Evolutionary conservation across 2,888 invertebrate genomes (phyloP).

Genomic region (Synanthedon myopaeformis): DNA sequence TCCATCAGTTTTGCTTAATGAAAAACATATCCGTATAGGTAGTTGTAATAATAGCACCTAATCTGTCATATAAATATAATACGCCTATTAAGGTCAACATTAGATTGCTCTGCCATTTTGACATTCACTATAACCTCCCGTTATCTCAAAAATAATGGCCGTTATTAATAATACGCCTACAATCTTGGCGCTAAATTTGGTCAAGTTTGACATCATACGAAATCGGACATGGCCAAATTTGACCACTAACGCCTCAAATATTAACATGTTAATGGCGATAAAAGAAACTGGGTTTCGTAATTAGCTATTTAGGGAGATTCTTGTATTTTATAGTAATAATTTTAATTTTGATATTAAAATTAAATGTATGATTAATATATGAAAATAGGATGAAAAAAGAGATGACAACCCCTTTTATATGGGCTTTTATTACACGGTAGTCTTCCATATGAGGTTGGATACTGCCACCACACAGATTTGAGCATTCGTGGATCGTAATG

Average conservation of each 20-base stretch:
- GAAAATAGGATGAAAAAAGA: too few relatives aligned
- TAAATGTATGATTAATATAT: too few relatives aligned
- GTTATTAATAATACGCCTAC: slow-evolving; percentile 25
- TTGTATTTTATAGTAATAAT: too few relatives aligned
- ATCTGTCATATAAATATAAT: slow-evolving; percentile 4
- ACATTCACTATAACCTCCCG: slow-evolving; percentile 19
- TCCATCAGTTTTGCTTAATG: too few relatives aligned
- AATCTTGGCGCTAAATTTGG: slow-evolving; percentile 2
- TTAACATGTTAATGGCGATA: background rate
- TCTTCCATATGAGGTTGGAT: too few relatives aligned
- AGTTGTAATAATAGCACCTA: background rate
- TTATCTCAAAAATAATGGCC: slow-evolving; percentile 19
- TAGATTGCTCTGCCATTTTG: slow-evolving; percentile 20
- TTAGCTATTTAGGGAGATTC: background rate
- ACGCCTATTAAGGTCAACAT: slow-evolving; percentile 27
- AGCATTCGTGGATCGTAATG: too few relatives aligned
- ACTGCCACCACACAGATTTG: too few relatives aligned
- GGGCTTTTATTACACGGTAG: too few relatives aligned
- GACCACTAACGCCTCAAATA: slow-evolving; percentile 4
- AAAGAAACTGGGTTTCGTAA: background rate
- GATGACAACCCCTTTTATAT: too few relatives aligned
- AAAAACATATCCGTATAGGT: background rate
- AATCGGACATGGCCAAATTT: slow-evolving; percentile 23
- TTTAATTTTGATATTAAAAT: too few relatives aligned
- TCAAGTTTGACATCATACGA: slow-evolving; percentile 20